Evolutionary conservation across 2,888 invertebrate species (phyloP).

Genomic region (Tanytarsus gracilentus): DNA sequence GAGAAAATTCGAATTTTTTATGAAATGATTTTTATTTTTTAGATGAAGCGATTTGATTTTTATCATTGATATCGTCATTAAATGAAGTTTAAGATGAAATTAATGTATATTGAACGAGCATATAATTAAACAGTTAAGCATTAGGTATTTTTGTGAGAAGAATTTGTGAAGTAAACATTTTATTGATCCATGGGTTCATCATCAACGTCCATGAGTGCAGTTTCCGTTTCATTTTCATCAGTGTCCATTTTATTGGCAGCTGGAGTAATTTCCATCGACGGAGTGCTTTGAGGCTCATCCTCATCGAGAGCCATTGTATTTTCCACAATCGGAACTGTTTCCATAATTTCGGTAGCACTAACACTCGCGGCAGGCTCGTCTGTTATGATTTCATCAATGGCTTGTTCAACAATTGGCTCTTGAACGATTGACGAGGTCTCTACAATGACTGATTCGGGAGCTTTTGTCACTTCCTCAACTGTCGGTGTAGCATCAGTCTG

Average conservation of each 20-base stretch:
- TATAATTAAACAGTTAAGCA: too few species aligned
- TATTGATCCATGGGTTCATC: conserved; percentile 43
- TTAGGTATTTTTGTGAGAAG: background rate
- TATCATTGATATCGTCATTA: too few species aligned
- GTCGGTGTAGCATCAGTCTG: too few species aligned
- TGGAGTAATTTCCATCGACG: conserved; percentile 33
- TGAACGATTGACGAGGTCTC: too few species aligned
- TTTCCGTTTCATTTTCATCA: conserved; percentile 35
- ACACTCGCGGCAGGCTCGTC: background rate
- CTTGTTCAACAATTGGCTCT: background rate
- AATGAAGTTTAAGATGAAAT: too few species aligned
- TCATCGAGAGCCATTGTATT: conserved; percentile 24
- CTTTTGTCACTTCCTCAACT: background rate
- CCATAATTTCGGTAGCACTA: conserved; percentile 7
- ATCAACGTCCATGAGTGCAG: conserved; percentile 42
- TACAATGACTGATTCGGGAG: background rate
- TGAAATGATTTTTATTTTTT: too few species aligned
- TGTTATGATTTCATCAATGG: background rate
- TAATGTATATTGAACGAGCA: too few species aligned
- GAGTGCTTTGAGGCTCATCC: conserved; percentile 31
- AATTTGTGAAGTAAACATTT: conserved; percentile 23
- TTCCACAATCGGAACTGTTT: background rate
- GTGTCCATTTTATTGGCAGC: conserved; percentile 38
- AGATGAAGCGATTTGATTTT: too few species aligned
- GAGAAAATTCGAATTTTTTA: too few species aligned